Evolutionary conservation across 30 jellyfish, hydroid and myxozoan genomes (phyloP).

Genomic region (Hydractinia echinata): DNA sequence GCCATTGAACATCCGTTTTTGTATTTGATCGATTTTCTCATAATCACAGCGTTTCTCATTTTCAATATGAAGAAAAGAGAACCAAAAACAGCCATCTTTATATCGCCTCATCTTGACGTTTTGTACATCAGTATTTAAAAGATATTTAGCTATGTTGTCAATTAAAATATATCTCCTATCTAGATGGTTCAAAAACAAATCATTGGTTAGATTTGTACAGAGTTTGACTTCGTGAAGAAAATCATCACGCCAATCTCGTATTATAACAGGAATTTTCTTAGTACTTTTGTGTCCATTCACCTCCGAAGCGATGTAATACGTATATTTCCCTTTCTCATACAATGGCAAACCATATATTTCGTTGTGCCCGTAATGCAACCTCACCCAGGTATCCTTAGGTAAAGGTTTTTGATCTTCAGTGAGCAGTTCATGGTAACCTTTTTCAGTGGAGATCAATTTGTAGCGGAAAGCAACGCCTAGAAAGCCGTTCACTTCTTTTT

Average conservation of each 20-base stretch:
- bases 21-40: constrained; percentile 42
- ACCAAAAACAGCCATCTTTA: constrained; percentile 41
- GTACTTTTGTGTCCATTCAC: constrained; percentile 32
- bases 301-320: constrained; percentile 55
- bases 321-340: constrained; percentile 54
- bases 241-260: constrained; percentile 24
- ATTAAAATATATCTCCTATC: constrained; percentile 59
- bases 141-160: constrained; percentile 39
- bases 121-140: constrained; percentile 34
- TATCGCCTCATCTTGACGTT: constrained; percentile 55
- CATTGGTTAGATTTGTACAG: constrained; percentile 52
- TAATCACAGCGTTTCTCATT: constrained; percentile 47
- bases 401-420: constrained; percentile 51
- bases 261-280: constrained; percentile 32
- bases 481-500: neutral
- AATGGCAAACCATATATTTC: constrained; percentile 79
- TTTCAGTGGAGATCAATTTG: constrained; percentile 7
- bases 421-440: constrained; percentile 35
- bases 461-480: constrained; percentile 17
- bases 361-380: constrained; percentile 45
- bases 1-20: constrained; percentile 22
- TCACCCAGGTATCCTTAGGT: constrained; percentile 67
- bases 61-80: constrained; percentile 61
- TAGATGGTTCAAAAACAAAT: constrained; percentile 52
- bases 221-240: constrained; percentile 51